Evolutionary conservation across 30 jellyfish, hydroid and myxozoan genomes (phyloP).

Genomic region (Turritopsis rubra): DNA sequence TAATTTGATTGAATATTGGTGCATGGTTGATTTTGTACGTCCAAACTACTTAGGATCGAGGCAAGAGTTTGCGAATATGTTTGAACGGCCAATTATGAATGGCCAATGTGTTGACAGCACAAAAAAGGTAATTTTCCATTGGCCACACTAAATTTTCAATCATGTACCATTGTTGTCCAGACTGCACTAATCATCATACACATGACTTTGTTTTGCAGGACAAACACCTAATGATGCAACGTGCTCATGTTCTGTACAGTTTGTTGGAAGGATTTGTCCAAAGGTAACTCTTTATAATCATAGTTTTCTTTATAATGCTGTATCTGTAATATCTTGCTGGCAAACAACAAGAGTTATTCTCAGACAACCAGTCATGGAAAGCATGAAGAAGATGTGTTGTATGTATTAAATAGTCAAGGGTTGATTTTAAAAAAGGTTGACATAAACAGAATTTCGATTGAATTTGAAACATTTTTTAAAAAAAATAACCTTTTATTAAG

Average conservation of each 20-base stretch:
- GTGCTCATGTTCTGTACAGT: slow-evolving; percentile 87
- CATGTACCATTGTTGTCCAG: background rate
- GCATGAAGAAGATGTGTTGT: no score
- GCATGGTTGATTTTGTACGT: slow-evolving; percentile 97
- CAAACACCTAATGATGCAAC: slow-evolving; percentile 70
- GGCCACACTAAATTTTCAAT: background rate
- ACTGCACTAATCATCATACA: background rate
- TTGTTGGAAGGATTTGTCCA: slow-evolving; percentile 52
- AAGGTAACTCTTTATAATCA: slow-evolving; percentile 16
- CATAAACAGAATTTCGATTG: background rate
- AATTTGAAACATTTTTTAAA: background rate
- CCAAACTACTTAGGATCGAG: slow-evolving; percentile 89
- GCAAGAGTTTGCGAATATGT: slow-evolving; percentile 85
- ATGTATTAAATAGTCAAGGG: no score
- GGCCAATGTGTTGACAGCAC: slow-evolving; percentile 96
- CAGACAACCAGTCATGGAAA: no score
- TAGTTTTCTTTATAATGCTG: no score
- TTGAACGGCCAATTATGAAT: slow-evolving; percentile 90
- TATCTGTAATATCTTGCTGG: no score
- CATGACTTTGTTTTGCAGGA: slow-evolving; percentile 43
- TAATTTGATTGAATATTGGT: slow-evolving; percentile 89
- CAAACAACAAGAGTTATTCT: no score
- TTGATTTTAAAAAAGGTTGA: no score
- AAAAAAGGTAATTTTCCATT: slow-evolving; percentile 62
- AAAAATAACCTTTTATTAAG: no score